These are phyloP conservation scores for Pontoporia blainvillei DNA, from an alignment of 2,113 vertebrate species.

Conservation along the genomic window DNA sequence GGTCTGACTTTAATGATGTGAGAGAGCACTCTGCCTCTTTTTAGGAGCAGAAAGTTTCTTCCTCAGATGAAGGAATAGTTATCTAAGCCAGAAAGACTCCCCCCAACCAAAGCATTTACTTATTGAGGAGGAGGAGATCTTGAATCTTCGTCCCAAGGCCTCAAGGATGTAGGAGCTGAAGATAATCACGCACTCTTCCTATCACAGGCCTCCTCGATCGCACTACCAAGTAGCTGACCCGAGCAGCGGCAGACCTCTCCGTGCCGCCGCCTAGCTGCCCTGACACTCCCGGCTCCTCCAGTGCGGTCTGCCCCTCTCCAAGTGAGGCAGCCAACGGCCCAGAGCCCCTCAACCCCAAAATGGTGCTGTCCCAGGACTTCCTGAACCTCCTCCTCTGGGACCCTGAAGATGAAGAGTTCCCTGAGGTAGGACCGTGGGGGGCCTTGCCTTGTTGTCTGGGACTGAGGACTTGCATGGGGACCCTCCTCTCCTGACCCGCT, in stretches of 20 bases:
- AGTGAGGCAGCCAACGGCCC: neutral
- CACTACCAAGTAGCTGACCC: slow-evolving; percentile 78
- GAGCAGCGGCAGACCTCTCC: slow-evolving; percentile 71
- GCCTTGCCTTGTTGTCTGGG: neutral
- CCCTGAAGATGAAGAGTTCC: slow-evolving; percentile 78
- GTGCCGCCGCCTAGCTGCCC: fast-evolving
- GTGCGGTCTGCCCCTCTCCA: neutral
- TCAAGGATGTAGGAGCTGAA: neutral
- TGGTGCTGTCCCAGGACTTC: slow-evolving; percentile 80
- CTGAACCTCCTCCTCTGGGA: slow-evolving; percentile 83
- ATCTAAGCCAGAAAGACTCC: neutral
- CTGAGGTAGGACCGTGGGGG: slow-evolving; percentile 77
- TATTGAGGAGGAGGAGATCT: neutral
- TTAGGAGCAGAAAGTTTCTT: neutral
- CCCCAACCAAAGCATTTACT: neutral
- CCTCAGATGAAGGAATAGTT: neutral
- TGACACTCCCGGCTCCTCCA: neutral
- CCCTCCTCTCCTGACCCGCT: neutral
- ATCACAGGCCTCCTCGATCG: slow-evolving; percentile 73
- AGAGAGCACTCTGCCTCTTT: neutral
- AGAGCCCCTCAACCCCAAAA: slow-evolving; percentile 49
- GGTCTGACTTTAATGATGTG: neutral
- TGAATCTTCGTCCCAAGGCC: neutral
- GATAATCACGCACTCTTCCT: neutral
- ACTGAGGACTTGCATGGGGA: fast-evolving